These are phyloP conservation scores for Oncopodura yosiiana DNA, from an alignment of 1,140 invertebrate species.

Conservation along the genomic window DNA sequence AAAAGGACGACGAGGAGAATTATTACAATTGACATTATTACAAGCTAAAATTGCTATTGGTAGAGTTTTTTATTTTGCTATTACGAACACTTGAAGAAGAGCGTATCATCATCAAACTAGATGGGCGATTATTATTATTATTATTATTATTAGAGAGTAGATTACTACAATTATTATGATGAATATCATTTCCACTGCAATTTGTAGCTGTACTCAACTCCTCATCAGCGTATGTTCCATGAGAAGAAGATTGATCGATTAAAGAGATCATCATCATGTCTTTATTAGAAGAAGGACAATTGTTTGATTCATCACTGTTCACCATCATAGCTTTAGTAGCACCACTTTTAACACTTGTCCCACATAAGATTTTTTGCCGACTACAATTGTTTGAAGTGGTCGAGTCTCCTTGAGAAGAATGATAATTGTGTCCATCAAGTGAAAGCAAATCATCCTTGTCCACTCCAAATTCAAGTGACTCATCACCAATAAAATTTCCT, in stretches of 20 bases:
- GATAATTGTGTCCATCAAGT: conserved; percentile 11
- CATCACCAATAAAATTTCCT: conserved; percentile 23
- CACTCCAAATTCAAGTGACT: conserved; percentile 12
- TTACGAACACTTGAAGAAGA: conserved; percentile 1
- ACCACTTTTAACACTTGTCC: background rate
- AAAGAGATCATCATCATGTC: too few species aligned
- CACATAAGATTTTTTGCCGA: background rate
- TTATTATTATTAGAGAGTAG: too few species aligned
- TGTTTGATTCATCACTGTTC: background rate
- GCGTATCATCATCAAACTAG: too few species aligned
- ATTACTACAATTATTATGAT: too few species aligned
- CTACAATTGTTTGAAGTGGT: background rate
- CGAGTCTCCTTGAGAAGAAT: background rate
- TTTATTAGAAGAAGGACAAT: too few species aligned
- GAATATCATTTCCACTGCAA: too few species aligned
- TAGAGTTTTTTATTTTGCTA: conserved; percentile 8
- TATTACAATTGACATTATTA: conserved; percentile 25
- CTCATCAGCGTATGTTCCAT: too few species aligned
- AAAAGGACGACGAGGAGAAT: too few species aligned
- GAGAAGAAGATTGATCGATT: too few species aligned
- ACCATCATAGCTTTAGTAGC: background rate
- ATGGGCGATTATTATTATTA: too few species aligned
- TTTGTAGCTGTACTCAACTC: too few species aligned
- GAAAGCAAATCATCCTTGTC: conserved; percentile 22
- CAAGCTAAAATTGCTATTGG: background rate